These are phyloP conservation scores for Anadara kagoshimensis DNA, from an alignment of 1,140 invertebrate genomes.

Conservation along the genomic window DNA sequence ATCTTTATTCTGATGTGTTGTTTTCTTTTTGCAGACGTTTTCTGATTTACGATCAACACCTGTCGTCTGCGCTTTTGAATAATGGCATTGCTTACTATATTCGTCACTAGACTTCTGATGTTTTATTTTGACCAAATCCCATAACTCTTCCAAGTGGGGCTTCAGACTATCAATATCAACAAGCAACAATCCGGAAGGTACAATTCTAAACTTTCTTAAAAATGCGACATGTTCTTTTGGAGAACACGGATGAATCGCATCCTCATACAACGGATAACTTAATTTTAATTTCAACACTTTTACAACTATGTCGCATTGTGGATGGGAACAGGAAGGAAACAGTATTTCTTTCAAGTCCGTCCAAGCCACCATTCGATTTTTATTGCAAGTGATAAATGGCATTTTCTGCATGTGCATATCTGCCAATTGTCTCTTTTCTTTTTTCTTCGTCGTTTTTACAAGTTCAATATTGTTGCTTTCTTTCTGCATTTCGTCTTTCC, in stretches of 20 bases:
- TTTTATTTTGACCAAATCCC: background rate
- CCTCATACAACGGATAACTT: slow-evolving; percentile 10
- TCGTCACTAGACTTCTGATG: background rate
- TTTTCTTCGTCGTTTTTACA: no score
- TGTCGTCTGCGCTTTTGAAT: background rate
- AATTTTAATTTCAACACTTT: slow-evolving; percentile 15
- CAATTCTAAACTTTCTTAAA: slow-evolving; percentile 25
- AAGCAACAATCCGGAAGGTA: slow-evolving; percentile 16
- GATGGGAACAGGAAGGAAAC: slow-evolving; percentile 27
- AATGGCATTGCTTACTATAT: slow-evolving; percentile 11
- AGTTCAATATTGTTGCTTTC: no score
- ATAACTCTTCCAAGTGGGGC: background rate
- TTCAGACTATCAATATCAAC: slow-evolving; percentile 6
- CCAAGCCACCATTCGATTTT: slow-evolving; percentile 20
- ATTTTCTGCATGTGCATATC: slow-evolving; percentile 27
- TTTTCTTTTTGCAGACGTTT: background rate
- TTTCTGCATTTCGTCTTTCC: no score
- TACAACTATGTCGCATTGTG: slow-evolving; percentile 22
- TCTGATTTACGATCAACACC: background rate
- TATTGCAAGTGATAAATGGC: background rate
- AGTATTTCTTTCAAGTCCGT: slow-evolving; percentile 33
- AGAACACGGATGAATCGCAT: slow-evolving; percentile 15
- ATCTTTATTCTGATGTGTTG: background rate
- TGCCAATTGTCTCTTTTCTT: background rate
- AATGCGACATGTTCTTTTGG: slow-evolving; percentile 29